Evolutionary conservation across 2,113 vertebrate species (phyloP), one percentile per base, ranked within the genome.

Genomic region (Dicrurus megarhynchus): DNA sequence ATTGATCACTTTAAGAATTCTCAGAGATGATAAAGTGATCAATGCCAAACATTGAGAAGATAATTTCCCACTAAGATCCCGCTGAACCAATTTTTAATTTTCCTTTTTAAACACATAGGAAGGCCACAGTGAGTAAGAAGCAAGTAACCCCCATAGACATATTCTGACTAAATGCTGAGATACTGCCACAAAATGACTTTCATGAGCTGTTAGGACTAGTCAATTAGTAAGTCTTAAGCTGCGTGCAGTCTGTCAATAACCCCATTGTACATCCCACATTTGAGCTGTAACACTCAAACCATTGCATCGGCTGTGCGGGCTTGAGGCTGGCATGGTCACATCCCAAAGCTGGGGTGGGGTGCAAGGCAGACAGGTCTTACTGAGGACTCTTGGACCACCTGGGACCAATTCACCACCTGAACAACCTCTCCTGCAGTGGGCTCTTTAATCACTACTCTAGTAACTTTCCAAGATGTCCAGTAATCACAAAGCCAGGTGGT

Each of bases 301-400:
- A 65, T 11, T 0, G 0, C 0, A 0, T 27, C 61, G 67, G 39
- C 52, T 30, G 23, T 16, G 44, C 16, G 41, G 67, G 26, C 35
- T 63, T 39, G 39, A 57, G 41, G 32, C 37, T 6, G 2, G 35
- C 30, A 42, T 3, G 17, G 61, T 47, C 52, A 59, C 47, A 88
- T 3, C 7, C 16, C 4, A 42, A 46, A 79, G 52, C 23, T 79
- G 33, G 5, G 22, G 41, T 24, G 19, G n/a, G 21, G 4, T 44
- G 14, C 42, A 60, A 81, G 27, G 47, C 35, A 90, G 28, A 27
- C 6, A 50, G 33, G 21, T 18, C 10, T 59, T 63, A 53, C 7
- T 9, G 5, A 83, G 32, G 55, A 49, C 22, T 77, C 46, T 12
- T 39, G 19, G 41, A 67, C n/a, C 32, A 49, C 32, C 26, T 42